These are phyloP conservation scores for Amblyornis subalaris DNA, from an alignment of 2,113 vertebrate species.

Conservation along the genomic window DNA sequence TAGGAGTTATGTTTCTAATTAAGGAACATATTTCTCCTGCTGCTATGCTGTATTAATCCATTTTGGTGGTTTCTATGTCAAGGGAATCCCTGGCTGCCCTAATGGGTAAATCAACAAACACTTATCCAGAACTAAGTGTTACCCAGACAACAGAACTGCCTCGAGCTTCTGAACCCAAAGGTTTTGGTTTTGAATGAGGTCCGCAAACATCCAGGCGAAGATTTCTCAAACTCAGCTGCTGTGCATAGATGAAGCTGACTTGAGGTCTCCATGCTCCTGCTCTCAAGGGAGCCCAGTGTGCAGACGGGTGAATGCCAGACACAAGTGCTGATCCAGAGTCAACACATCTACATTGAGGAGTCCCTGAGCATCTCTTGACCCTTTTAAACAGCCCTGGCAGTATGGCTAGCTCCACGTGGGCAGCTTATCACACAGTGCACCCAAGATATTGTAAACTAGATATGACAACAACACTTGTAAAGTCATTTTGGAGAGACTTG, in stretches of 20 bases:
- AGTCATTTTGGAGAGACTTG: not conserved
- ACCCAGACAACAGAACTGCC: not conserved
- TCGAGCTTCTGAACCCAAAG: not conserved
- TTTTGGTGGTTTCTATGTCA: not conserved
- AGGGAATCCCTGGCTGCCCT: not conserved
- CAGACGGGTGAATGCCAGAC: not conserved
- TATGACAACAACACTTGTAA: not conserved
- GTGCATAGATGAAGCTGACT: not conserved
- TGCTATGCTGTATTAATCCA: not conserved
- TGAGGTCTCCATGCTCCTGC: accelerated
- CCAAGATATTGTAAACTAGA: not conserved
- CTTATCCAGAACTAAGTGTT: not conserved
- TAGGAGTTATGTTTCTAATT: not conserved
- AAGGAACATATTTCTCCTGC: not conserved
- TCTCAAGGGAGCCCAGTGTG: not conserved
- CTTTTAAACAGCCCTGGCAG: not conserved
- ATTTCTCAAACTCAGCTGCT: not conserved
- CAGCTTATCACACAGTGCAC: not conserved
- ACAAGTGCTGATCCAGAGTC: not conserved
- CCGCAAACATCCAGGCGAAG: not conserved
- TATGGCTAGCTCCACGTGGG: not conserved
- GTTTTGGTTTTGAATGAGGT: not conserved
- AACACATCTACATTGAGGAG: accelerated
- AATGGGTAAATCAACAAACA: not conserved
- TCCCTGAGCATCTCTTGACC: not conserved